These are phyloP conservation scores for Dichetophora obliterata DNA, from an alignment of 2,888 invertebrate genomes.

Conservation along the genomic window DNA sequence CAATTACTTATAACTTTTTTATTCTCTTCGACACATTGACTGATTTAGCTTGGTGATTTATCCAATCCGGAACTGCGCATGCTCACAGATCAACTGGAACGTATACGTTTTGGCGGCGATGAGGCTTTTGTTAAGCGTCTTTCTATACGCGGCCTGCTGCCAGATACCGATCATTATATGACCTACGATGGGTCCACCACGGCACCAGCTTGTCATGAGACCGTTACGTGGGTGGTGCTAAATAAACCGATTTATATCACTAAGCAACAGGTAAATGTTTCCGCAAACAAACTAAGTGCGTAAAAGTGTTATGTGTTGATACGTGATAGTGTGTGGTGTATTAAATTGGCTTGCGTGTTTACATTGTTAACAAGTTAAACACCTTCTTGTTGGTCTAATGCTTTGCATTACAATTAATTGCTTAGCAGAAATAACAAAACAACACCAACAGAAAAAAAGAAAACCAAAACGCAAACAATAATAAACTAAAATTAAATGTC, in stretches of 20 bases:
- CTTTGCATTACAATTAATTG: neutral
- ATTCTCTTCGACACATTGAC: neutral
- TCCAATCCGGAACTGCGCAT: conserved; percentile 92
- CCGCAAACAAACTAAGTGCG: neutral
- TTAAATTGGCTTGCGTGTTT: neutral
- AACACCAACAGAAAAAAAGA: neutral
- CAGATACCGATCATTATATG: conserved; percentile 96
- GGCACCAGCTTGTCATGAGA: conserved; percentile 97
- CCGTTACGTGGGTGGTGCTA: conserved; percentile 97
- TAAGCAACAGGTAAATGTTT: conserved; percentile 86
- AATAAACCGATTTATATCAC: conserved; percentile 99
- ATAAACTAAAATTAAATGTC: conserved; percentile 5
- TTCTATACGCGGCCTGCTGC: conserved; percentile 88
- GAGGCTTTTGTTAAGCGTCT: conserved; percentile 87
- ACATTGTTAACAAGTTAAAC: neutral
- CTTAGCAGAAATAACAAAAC: neutral
- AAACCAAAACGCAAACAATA: neutral
- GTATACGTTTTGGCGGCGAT: conserved; percentile 92
- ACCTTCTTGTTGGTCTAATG: neutral
- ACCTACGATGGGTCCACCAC: conserved; percentile 98
- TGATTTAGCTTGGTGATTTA: conserved; percentile 86
- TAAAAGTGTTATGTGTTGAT: neutral
- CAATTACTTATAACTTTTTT: conserved; percentile 13
- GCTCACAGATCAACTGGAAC: conserved; percentile 92
- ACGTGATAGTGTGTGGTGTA: neutral